Conservation (phyloP, 2,797 vertebrate species). For the Odontamblyopus lacepedii region DNA sequence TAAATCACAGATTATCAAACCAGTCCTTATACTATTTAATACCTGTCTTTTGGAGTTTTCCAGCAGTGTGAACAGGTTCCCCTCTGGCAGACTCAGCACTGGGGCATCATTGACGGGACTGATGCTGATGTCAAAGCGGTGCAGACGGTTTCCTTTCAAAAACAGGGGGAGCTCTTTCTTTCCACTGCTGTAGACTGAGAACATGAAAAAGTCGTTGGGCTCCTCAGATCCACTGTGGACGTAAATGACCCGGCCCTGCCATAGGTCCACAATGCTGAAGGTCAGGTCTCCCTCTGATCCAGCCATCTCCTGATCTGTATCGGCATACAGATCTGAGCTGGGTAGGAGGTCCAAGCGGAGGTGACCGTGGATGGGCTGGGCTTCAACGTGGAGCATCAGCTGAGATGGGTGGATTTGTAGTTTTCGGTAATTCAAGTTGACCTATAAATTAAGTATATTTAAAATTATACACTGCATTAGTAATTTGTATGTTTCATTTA, state of each 20-base stretch:
- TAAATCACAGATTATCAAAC: neutral
- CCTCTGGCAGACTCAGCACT: constrained; percentile 81
- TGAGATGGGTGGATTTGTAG: constrained; percentile 82
- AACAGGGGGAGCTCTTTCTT: constrained; percentile 73
- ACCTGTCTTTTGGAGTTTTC: constrained; percentile 83
- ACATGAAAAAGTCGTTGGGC: constrained; percentile 82
- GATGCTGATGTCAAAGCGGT: constrained; percentile 81
- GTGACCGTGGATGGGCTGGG: constrained; percentile 80
- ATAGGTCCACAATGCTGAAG: constrained; percentile 86
- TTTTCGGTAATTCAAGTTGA: constrained; percentile 82
- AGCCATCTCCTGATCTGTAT: constrained; percentile 14
- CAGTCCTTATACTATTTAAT: neutral
- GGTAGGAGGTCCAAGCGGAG: constrained; percentile 75
- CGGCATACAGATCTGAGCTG: constrained; percentile 29
- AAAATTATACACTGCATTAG: neutral
- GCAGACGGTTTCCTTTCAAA: constrained; percentile 71
- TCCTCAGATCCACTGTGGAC: constrained; percentile 87
- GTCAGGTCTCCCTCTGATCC: constrained; percentile 57
- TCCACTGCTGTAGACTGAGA: constrained; percentile 79
- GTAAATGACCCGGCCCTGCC: constrained; percentile 83
- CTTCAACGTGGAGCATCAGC: constrained; percentile 82
- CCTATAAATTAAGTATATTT: constrained; percentile 37
- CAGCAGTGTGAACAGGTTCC: constrained; percentile 82
- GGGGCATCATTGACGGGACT: constrained; percentile 86
- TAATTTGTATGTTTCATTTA: neutral